A percentile compares a stretch with the other conserved stretches of the same genome.
Conservation (phyloP, 2,797 vertebrate genomes). For the Ctenosaura bakeri region DNA sequence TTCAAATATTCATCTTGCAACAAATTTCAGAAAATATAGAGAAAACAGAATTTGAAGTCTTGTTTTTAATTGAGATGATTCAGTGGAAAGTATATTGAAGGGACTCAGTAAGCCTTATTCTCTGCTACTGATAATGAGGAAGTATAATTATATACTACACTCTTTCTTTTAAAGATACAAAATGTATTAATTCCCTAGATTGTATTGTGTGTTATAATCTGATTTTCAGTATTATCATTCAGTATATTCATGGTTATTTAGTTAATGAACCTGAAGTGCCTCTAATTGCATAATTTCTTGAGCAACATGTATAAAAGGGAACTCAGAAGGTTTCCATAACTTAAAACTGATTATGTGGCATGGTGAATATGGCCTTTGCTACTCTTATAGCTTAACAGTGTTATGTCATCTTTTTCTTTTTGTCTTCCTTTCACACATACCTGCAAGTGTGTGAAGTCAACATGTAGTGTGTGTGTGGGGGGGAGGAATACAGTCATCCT, state of each 20-base stretch:
- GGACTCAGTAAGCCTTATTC: not conserved
- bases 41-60: not conserved
- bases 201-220: slow-evolving; percentile 1
- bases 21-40: not conserved
- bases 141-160: not conserved
- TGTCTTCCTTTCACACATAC: not conserved
- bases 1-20: not conserved
- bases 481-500: not conserved
- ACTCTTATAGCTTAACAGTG: not conserved
- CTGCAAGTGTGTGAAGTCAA: not conserved
- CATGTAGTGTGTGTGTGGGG: too few species aligned
- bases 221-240: not conserved
- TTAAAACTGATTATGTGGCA: not conserved
- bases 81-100: not conserved
- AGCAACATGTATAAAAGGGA: slow-evolving; percentile 56
- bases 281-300: slow-evolving; percentile 52
- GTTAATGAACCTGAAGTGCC: not conserved
- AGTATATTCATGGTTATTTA: not conserved
- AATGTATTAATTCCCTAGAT: not conserved
- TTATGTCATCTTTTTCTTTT: not conserved
- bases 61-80: not conserved
- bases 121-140: too few species aligned
- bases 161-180: slow-evolving; percentile 12
- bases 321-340: slow-evolving; percentile 12
- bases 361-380: not conserved